These are phyloP conservation scores for Cephus rjabovi DNA, from an alignment of 2,888 invertebrate genomes.

Conservation along the genomic window DNA sequence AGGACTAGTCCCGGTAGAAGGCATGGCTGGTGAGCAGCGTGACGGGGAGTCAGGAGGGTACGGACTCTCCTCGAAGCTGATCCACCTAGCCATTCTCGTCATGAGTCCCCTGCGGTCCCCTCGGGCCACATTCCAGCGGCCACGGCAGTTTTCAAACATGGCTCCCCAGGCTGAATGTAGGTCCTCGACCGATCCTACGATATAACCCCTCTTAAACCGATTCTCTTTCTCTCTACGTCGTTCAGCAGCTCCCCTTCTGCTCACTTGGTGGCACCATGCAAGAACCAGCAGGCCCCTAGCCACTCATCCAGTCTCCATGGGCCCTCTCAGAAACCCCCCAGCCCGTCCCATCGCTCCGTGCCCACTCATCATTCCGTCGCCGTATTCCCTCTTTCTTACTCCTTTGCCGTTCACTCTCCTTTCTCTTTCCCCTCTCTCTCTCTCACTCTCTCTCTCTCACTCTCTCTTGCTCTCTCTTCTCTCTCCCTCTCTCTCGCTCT, in stretches of 20 bases:
- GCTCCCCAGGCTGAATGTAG: conserved; percentile 63
- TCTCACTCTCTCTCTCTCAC: conserved; percentile 24
- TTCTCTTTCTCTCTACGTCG: conserved; percentile 1
- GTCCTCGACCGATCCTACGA: conserved; percentile 63
- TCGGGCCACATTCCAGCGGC: conserved; percentile 60
- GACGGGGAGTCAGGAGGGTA: conserved; percentile 19
- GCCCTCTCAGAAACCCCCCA: conserved; percentile 25
- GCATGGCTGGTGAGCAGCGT: neutral
- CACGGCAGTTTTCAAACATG: conserved; percentile 64
- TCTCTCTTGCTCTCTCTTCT: conserved; percentile 15
- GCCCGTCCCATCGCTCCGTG: conserved; percentile 27
- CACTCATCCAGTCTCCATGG: conserved; percentile 9
- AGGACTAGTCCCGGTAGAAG: neutral
- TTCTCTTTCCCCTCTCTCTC: neutral
- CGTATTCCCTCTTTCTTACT: conserved; percentile 15
- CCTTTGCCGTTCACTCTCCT: conserved; percentile 12
- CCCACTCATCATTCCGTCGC: conserved; percentile 30
- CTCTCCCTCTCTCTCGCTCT: conserved; percentile 22
- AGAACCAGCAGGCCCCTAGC: conserved; percentile 6
- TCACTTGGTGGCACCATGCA: conserved; percentile 1
- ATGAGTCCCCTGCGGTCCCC: conserved; percentile 36
- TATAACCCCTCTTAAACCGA: conserved; percentile 3
- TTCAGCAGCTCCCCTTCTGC: conserved; percentile 25
- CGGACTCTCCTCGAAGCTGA: conserved; percentile 21
- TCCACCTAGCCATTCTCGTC: neutral